Base-by-base conservation (phyloP, 2,888 invertebrate species). In the Melanophora roralis region DNA sequence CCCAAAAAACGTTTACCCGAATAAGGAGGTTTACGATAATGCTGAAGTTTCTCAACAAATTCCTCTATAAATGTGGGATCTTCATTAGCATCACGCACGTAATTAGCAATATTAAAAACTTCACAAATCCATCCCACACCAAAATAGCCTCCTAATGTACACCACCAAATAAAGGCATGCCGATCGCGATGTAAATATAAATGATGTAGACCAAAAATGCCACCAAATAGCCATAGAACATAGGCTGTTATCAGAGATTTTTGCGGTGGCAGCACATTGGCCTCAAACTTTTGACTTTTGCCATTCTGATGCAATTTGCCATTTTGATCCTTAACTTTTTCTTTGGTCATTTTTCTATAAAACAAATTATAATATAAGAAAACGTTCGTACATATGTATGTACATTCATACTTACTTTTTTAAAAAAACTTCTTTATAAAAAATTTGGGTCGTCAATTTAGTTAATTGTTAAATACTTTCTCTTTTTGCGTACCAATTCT, bases 101-200 rank as follows among this genome's bases (percentile, higher is more conserved):
- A 98, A 67, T 94, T 92, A 0, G 96, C 96, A 72, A 98, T 94
- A 81, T 93, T 92, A 84, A 95, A 95, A 1, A 97, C 88, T 88
- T 98, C 98, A 7, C 94, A 92, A 0, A 98, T 84, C 95, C 97
- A 97, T 8, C 98, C 98, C 14, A 95, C 86, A 0, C 96, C 95
- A 84, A 93, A 91, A 86, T 95, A 96, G 3, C 97, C 97, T 23
- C 90, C 97, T 16, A 96, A 90, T 0, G 97, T 96, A 76, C 94
- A 94, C 93, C 96, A 95, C 93, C 96, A 97, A 0, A 97, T 91
- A 87, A 98, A 95, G 0, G 96, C 98, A 85, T 98, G 98, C 21
- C 94, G 92, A 89, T 98, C 97, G 72, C 98, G 92, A 67, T 94
- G 93, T 81, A 98, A 91, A 90, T 98, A 98, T 85, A 98, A 93